Evolutionary conservation across 2,113 vertebrate species (phyloP).

Genomic region (Indri indri): DNA sequence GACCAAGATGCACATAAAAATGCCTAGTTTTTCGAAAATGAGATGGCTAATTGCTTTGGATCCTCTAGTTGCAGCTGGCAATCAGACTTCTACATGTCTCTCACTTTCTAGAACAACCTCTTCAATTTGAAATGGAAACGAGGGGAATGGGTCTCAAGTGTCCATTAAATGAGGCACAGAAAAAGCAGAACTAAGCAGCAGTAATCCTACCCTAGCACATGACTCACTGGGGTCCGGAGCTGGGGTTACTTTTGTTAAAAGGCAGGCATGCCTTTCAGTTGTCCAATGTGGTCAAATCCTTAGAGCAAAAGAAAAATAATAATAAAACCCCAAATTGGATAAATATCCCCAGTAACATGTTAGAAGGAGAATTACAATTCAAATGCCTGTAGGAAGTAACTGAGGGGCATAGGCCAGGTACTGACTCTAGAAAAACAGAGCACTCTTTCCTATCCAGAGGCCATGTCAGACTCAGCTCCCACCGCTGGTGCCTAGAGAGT

Average conservation of each 20-base stretch:
- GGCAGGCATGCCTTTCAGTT: neutral
- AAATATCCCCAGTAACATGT: neutral
- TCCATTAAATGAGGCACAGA: neutral
- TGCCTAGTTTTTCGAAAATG: neutral
- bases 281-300: neutral
- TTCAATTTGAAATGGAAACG: conserved; percentile 21
- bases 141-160: neutral
- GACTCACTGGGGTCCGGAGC: neutral
- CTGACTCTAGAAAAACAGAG: neutral
- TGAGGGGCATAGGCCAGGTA: neutral
- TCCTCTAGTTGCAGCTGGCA: neutral
- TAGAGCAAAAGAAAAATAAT: neutral
- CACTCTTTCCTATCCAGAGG: neutral
- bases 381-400: neutral
- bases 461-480: neutral
- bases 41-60: neutral
- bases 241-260: neutral
- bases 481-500: neutral
- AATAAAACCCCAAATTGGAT: neutral
- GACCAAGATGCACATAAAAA: neutral
- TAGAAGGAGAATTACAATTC: neutral
- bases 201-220: neutral
- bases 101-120: neutral
- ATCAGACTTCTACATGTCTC: neutral
- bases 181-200: neutral